A percentile compares a stretch with the other conserved stretches of the same genome.
phyloP scores from a whole-genome alignment of 2,113 vertebrate genomes.

The Cyprinus carpio region DNA sequence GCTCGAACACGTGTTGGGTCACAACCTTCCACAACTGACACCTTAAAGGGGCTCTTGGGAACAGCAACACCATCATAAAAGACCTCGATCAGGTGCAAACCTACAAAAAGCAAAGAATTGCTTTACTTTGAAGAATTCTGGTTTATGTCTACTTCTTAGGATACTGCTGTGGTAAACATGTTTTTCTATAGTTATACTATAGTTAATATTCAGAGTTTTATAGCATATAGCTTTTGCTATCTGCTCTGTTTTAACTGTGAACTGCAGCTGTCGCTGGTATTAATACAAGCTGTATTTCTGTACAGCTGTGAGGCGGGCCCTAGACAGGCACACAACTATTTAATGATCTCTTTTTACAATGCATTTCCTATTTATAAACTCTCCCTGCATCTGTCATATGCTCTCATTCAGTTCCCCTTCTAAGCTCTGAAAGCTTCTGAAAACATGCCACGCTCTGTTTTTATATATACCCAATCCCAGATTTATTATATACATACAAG shows the following conservation, averaged over 20 bases:
- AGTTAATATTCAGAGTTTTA: neutral
- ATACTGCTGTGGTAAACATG: neutral
- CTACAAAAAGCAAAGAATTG: constrained; percentile 65
- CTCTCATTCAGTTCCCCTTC: constrained; percentile 47
- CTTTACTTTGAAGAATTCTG: neutral
- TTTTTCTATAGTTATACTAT: neutral
- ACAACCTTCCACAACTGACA: constrained; percentile 89
- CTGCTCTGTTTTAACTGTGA: constrained; percentile 34
- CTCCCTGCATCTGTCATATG: constrained; percentile 72
- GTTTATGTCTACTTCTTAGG: neutral
- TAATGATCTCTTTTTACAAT: constrained; percentile 69
- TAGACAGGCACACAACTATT: neutral
- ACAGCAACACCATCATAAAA: constrained; percentile 83
- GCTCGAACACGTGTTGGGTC: constrained; percentile 88
- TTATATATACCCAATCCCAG: constrained; percentile 2
- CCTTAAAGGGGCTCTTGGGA: constrained; percentile 92
- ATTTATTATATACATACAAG: neutral
- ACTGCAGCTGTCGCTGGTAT: constrained; percentile 13
- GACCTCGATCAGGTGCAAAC: constrained; percentile 89
- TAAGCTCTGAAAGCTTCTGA: constrained; percentile 64
- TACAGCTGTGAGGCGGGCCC: neutral
- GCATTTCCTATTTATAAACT: constrained; percentile 67
- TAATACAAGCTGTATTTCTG: constrained; percentile 18
- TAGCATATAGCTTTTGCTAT: neutral
- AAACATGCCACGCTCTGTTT: constrained; percentile 50